Conservation (phyloP, 2,888 invertebrate species). For the Tanypteryx hageni region DNA sequence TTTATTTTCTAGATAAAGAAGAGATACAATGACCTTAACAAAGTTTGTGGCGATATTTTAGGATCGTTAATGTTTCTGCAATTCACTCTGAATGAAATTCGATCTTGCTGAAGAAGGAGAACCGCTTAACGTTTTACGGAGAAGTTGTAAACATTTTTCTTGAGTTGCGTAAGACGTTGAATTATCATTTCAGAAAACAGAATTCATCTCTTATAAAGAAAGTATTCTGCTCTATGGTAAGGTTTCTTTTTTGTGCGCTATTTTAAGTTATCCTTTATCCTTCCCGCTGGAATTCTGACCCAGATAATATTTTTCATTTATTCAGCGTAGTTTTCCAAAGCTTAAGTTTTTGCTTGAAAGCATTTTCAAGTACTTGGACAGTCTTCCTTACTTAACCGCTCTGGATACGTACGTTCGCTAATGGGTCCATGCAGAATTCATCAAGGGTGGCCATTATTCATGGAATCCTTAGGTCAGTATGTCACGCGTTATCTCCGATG, state of each 20-base stretch:
- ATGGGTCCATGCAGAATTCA: background rate
- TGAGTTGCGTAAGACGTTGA: too few relatives aligned
- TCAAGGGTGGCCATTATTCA: background rate
- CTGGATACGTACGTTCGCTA: background rate
- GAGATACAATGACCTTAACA: too few relatives aligned
- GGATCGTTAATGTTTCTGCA: too few relatives aligned
- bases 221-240: too few relatives aligned
- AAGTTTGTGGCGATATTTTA: too few relatives aligned
- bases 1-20: too few relatives aligned
- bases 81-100: too few relatives aligned
- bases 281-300: background rate
- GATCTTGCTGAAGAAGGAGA: too few relatives aligned
- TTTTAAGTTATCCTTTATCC: background rate
- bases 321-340: background rate
- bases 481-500: background rate
- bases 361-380: background rate
- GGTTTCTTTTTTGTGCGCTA: background rate
- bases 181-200: too few relatives aligned
- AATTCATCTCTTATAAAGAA: too few relatives aligned
- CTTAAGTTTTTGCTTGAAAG: background rate
- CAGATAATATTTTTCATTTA: background rate
- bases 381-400: background rate
- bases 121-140: too few relatives aligned
- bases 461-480: background rate
- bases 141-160: too few relatives aligned